phyloP scores from a whole-genome alignment of 1,140 invertebrate genomes.

The Drosophila sulfurigaster region DNA sequence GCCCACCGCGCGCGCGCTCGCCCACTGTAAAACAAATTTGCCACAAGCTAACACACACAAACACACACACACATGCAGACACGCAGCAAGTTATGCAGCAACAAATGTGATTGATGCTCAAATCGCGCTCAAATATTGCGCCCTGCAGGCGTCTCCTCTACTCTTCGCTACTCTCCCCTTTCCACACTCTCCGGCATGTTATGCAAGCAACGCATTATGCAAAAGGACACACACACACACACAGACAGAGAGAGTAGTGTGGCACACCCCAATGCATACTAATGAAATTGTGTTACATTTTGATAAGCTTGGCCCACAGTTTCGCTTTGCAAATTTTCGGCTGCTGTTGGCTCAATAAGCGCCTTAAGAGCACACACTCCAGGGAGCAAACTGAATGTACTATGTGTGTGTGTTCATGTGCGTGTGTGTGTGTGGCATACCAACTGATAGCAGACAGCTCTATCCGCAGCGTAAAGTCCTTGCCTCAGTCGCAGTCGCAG shows the following conservation, averaged over 20 bases:
- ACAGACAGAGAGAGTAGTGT: slow-evolving; percentile 9
- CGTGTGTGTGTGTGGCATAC: slow-evolving; percentile 4
- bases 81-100: slow-evolving; percentile 21
- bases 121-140: slow-evolving; percentile 33
- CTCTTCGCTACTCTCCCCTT: not conserved
- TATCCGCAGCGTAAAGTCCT: not conserved
- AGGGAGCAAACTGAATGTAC: not conserved
- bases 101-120: slow-evolving; percentile 55
- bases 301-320: slow-evolving; percentile 40
- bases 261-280: slow-evolving; percentile 36
- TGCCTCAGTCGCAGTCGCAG: no score
- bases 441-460: slow-evolving; percentile 36
- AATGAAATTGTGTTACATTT: slow-evolving; percentile 53
- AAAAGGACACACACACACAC: slow-evolving; percentile 22
- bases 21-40: slow-evolving; percentile 21
- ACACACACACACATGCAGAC: not conserved
- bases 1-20: not conserved
- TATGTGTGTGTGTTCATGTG: slow-evolving; percentile 3
- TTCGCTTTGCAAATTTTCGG: slow-evolving; percentile 36
- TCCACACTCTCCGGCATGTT: not conserved
- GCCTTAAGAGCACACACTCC: slow-evolving; percentile 32
- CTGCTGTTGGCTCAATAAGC: slow-evolving; percentile 37
- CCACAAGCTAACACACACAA: not conserved
- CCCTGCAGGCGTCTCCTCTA: slow-evolving; percentile 4
- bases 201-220: slow-evolving; percentile 50